These are phyloP conservation scores for Stylophora pistillata DNA, from an alignment of 64 coral and sea anemone genomes.

Conservation along the genomic window DNA sequence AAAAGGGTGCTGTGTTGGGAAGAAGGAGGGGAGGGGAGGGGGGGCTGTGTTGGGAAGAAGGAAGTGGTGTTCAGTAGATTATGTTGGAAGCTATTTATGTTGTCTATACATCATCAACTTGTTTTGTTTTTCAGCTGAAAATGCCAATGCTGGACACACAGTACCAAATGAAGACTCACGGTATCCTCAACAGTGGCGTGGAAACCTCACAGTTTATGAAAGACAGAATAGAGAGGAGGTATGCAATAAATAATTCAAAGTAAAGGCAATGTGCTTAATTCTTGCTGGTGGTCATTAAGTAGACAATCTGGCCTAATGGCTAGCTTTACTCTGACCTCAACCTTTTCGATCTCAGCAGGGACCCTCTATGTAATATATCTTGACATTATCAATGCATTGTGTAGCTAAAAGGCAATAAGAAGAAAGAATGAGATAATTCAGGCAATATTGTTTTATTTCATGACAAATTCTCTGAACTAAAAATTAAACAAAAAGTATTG, in stretches of 20 bases:
- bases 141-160: conserved; percentile 21
- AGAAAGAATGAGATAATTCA: too few species aligned
- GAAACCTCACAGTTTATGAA: conserved; percentile 75
- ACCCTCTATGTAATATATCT: too few species aligned
- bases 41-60: neutral
- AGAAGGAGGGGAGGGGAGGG: neutral
- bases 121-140: conserved; percentile 15
- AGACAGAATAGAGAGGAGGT: conserved; percentile 66
- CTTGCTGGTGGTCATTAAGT: neutral
- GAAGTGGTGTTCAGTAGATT: too few species aligned
- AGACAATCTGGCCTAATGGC: too few species aligned
- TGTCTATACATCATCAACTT: neutral
- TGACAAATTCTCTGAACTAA: too few species aligned
- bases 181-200: conserved; percentile 73
- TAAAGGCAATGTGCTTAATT: neutral
- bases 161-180: neutral
- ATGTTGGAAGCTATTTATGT: too few species aligned
- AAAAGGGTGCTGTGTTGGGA: neutral
- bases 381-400: too few species aligned
- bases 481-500: too few species aligned
- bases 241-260: neutral
- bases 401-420: too few species aligned
- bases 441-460: too few species aligned
- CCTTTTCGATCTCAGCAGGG: too few species aligned
- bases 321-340: too few species aligned